Conservation (phyloP, 2,113 vertebrate genomes). For the Atrichornis clamosus region DNA sequence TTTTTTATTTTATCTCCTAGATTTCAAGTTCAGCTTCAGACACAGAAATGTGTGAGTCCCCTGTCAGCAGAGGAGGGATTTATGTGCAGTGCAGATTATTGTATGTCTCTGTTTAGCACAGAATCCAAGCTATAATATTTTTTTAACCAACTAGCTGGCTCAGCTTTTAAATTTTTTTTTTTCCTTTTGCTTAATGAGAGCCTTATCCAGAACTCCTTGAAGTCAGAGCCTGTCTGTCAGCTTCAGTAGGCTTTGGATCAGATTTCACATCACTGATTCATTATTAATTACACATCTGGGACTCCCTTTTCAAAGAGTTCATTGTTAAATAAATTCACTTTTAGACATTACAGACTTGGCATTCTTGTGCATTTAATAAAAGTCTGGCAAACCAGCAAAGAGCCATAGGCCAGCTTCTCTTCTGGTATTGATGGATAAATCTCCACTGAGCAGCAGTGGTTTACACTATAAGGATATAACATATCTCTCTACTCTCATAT, state of each 20-base stretch:
- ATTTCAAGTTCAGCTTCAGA: constrained; percentile 46
- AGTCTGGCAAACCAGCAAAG: constrained; percentile 48
- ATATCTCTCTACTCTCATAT: not conserved
- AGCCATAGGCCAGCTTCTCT: constrained; percentile 17
- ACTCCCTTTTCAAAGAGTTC: constrained; percentile 60
- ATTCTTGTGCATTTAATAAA: constrained; percentile 58
- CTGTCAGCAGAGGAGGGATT: constrained; percentile 12
- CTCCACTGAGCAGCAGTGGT: constrained; percentile 25
- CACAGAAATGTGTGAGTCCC: constrained; percentile 8
- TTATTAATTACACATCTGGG: constrained; percentile 66
- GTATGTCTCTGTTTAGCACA: not conserved
- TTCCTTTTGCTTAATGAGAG: constrained; percentile 34
- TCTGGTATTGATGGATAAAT: constrained; percentile 48
- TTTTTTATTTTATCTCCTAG: not conserved
- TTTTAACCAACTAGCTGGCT: constrained; percentile 37
- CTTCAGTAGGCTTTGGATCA: constrained; percentile 61
- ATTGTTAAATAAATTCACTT: constrained; percentile 64
- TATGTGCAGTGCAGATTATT: constrained; percentile 1
- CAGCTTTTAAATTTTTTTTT: constrained; percentile 1
- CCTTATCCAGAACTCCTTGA: constrained; percentile 49
- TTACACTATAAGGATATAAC: constrained; percentile 10
- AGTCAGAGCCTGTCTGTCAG: constrained; percentile 54
- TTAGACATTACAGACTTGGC: constrained; percentile 50
- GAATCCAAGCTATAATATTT: constrained; percentile 14
- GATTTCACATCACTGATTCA: constrained; percentile 56